Percentiles rank a stretch among this genome's conserved stretches.
Evolutionary conservation across 2,888 invertebrate genomes (phyloP).

Genomic region (Megastigmus dorsalis): DNA sequence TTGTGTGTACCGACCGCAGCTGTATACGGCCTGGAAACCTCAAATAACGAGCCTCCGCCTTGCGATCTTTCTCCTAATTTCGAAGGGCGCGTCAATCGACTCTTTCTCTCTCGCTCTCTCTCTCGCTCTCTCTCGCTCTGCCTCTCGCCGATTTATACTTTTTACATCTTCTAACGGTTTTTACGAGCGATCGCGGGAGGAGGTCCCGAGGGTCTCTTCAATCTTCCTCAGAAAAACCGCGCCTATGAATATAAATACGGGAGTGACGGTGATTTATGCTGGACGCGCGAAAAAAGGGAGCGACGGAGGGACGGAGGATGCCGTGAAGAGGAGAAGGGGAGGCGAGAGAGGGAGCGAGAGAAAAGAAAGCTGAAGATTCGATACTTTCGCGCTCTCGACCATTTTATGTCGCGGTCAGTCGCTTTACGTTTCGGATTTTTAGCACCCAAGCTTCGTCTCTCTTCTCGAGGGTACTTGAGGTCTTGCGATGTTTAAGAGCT

Average conservation of each 20-base stretch:
- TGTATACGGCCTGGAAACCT: slow-evolving; percentile 9
- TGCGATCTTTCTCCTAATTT: slow-evolving; percentile 16
- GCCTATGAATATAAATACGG: slow-evolving; percentile 71
- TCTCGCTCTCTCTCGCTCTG: too few species aligned
- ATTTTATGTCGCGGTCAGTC: slow-evolving; percentile 71
- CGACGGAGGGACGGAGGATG: not conserved
- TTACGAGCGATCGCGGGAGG: slow-evolving; percentile 11
- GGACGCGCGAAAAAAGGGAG: slow-evolving; percentile 1
- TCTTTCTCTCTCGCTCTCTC: too few species aligned
- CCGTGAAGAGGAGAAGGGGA: slow-evolving; percentile 41
- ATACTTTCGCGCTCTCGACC: slow-evolving; percentile 59
- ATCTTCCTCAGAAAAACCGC: slow-evolving; percentile 66
- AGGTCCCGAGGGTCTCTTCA: slow-evolving; percentile 63
- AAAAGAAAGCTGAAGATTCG: slow-evolving; percentile 61
- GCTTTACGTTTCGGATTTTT: slow-evolving; percentile 70
- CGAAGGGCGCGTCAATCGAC: slow-evolving; percentile 1
- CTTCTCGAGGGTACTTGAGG: slow-evolving; percentile 62
- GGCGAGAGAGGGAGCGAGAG: not conserved
- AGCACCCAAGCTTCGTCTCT: slow-evolving; percentile 59
- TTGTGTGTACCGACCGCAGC: slow-evolving; percentile 34
- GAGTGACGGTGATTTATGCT: slow-evolving; percentile 70
- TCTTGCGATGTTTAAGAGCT: slow-evolving; percentile 62
- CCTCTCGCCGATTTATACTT: not conserved
- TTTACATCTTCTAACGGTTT: slow-evolving; percentile 15
- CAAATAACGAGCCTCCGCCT: slow-evolving; percentile 8